Percentiles rank a stretch among this genome's conserved stretches.
Conservation (phyloP, 2,888 invertebrate species). For the Himalopsyche anomala region DNA sequence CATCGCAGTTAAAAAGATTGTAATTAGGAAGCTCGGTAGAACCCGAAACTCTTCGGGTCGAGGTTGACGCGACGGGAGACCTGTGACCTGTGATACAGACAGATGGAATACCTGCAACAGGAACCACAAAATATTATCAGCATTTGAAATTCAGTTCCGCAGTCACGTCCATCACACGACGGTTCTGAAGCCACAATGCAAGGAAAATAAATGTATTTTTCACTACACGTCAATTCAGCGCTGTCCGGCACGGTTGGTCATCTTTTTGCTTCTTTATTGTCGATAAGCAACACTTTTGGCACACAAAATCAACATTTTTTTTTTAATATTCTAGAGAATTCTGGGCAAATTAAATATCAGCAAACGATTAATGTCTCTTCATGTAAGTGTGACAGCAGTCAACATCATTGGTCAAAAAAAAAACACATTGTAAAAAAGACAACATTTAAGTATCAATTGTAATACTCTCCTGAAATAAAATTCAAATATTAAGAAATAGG, state of each 20-base stretch:
- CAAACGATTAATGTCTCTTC: too few relatives aligned
- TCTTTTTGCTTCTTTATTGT: too few relatives aligned
- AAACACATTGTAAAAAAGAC: too few relatives aligned
- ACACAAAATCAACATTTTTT: too few relatives aligned
- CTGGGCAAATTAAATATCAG: too few relatives aligned
- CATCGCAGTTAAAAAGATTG: neutral
- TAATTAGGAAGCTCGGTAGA: constrained; percentile 28
- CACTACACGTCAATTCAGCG: constrained; percentile 44
- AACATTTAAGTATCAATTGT: too few relatives aligned
- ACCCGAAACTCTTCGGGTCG: constrained; percentile 15
- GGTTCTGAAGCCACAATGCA: constrained; percentile 42
- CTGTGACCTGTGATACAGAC: constrained; percentile 56
- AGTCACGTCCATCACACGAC: constrained; percentile 21
- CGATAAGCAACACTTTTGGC: too few relatives aligned
- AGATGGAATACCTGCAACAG: constrained; percentile 61
- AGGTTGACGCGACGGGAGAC: neutral
- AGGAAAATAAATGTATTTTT: constrained; percentile 32
- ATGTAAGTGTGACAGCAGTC: too few relatives aligned
- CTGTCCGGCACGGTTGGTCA: constrained; percentile 1
- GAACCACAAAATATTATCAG: constrained; percentile 64
- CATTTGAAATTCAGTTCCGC: constrained; percentile 41
- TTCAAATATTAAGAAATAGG: too few relatives aligned
- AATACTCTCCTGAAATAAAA: too few relatives aligned
- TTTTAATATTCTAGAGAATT: too few relatives aligned
- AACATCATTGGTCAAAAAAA: too few relatives aligned